A percentile compares a stretch with the other conserved stretches of the same genome.
These are phyloP conservation scores for Pristionchus japonicus DNA, from an alignment of 2,888 invertebrate species.

Conservation along the genomic window DNA sequence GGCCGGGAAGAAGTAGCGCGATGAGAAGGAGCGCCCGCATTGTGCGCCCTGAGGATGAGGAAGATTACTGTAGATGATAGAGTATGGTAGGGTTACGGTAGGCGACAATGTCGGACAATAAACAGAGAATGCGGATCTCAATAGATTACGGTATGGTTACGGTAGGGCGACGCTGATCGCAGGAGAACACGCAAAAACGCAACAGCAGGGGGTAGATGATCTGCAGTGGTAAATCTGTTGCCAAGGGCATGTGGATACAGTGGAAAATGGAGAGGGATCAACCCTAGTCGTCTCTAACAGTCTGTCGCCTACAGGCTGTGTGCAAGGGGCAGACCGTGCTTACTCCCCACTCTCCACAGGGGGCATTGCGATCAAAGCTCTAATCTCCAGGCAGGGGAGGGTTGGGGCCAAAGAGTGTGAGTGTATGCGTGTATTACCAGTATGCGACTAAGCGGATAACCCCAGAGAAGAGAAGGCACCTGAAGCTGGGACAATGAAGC, in stretches of 20 bases:
- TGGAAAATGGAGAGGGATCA: not conserved
- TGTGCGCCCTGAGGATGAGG: conserved; percentile 17
- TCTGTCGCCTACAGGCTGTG: not conserved
- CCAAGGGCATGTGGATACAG: conserved; percentile 2
- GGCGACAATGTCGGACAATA: too few species aligned
- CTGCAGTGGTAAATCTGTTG: not conserved
- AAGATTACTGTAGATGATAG: too few species aligned
- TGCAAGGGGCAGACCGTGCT: not conserved
- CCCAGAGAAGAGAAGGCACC: not conserved
- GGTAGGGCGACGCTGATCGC: too few species aligned
- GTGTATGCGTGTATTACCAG: conserved; percentile 17
- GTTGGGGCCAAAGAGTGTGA: not conserved
- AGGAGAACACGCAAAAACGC: conserved; percentile 28
- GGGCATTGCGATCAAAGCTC: not conserved
- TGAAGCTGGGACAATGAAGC: conserved; percentile 19
- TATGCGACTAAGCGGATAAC: conserved; percentile 19
- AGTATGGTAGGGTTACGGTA: too few species aligned
- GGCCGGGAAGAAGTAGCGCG: conserved; percentile 48
- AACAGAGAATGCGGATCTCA: conserved; percentile 6
- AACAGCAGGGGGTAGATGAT: not conserved
- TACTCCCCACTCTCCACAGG: not conserved
- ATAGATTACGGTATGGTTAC: not conserved
- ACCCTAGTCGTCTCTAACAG: not conserved
- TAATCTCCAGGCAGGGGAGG: not conserved
- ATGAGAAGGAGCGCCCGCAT: conserved; percentile 38